Evolutionary conservation across 1,140 invertebrate species (phyloP), one percentile per base, ranked within the genome.

Genomic region (Oncopodura yosiiana): DNA sequence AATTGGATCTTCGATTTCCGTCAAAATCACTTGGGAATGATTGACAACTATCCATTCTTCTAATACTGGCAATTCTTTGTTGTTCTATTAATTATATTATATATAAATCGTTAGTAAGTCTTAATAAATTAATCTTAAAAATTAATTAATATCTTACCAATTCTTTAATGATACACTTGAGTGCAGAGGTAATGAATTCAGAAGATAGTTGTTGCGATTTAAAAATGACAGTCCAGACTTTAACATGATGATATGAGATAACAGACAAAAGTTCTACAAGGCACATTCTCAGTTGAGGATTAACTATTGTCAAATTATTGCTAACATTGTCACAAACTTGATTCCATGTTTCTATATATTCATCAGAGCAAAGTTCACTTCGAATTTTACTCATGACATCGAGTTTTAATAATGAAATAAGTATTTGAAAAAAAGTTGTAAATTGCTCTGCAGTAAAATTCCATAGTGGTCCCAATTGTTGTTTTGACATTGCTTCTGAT

Each of bases 21-120:
- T n/a, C 6, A 61, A 2, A 9, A 61, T 23, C 6, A 32, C 23
- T 6, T 42, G 16, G 0, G 46, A 19, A 36, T 58, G 55, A n/a
- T 43, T 50, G 0, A 36, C 18, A 30, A 56, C 55, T n/a, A 54
- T 36, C 60, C 60, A 61, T 37, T 56, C 58, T 43, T 60, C 58
- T 37, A 56, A 30, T 18, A 26, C 24, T 11, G 53, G 42, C 14
- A 56, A 29, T 16, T 55, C 49, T 3, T 38, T 29, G 12, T 55
- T 49, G 27, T 53, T 56, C 58, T 60, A 37, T 12, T 6, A 32
- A 11, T 12, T 9, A n/a, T n/a, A n/a, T n/a, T n/a, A n/a, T n/a
- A n/a, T n/a, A n/a, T n/a, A n/a, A n/a, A n/a, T n/a, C n/a, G n/a
- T n/a, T n/a, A n/a, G n/a, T n/a, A n/a, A n/a, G n/a, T n/a, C n/a